phyloP scores from a whole-genome alignment of 2,888 invertebrate genomes.

The Tetranychus piercei region DNA sequence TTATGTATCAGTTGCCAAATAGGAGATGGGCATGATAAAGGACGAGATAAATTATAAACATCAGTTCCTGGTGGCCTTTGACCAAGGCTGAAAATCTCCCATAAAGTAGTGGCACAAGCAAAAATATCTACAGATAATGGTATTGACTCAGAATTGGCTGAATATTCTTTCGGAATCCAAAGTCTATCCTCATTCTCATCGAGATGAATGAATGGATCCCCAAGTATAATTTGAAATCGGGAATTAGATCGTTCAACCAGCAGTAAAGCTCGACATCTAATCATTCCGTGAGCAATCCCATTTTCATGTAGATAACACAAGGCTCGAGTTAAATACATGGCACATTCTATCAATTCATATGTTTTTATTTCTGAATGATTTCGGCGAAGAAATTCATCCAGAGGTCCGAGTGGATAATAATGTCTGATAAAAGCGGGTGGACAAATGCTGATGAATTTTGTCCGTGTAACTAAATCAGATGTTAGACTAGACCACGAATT shows the following conservation, averaged over 20 bases:
- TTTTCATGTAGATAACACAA: conserved; percentile 52
- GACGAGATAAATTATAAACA: conserved; percentile 47
- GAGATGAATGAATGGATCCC: conserved; percentile 56
- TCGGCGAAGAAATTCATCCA: conserved; percentile 46
- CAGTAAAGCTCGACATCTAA: conserved; percentile 60
- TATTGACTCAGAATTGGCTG: conserved; percentile 36
- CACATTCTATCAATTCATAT: conserved; percentile 60
- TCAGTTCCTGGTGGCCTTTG: conserved; percentile 32
- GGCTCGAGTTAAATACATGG: conserved; percentile 60
- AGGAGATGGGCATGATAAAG: conserved; percentile 49
- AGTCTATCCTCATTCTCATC: conserved; percentile 36
- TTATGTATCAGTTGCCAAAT: conserved; percentile 44
- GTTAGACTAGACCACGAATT: background rate
- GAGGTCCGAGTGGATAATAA: conserved; percentile 54
- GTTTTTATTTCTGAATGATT: conserved; percentile 31
- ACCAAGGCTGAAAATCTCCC: conserved; percentile 76
- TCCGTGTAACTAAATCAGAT: background rate
- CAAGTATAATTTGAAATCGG: conserved; percentile 54
- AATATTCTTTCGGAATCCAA: conserved; percentile 67
- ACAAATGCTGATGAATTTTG: background rate
- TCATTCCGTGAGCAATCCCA: conserved; percentile 51
- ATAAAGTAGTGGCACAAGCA: conserved; percentile 76
- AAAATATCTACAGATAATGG: conserved; percentile 52
- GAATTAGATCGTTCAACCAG: conserved; percentile 53
- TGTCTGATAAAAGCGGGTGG: conserved; percentile 65